Percentiles rank a stretch among this genome's conserved stretches.
Evolutionary conservation across 2,888 invertebrate genomes (phyloP).

Genomic region (Melitaea athalia): DNA sequence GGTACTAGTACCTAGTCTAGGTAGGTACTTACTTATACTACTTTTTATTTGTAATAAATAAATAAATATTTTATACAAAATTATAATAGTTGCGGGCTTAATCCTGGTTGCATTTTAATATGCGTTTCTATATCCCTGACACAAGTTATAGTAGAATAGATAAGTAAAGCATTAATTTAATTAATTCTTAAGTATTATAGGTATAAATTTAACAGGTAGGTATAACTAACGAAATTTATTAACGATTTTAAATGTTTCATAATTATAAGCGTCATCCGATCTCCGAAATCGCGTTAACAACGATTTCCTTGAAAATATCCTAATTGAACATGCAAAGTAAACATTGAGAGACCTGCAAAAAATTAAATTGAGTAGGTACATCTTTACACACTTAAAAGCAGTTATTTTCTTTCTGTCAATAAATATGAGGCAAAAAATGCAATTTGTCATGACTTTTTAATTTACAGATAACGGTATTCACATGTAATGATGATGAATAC

Average conservation of each 20-base stretch:
- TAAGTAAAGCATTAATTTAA: too few species aligned
- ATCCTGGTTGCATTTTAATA: too few species aligned
- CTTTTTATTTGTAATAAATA: too few species aligned
- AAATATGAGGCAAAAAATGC: background rate
- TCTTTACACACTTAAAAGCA: background rate
- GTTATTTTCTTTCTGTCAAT: slow-evolving; percentile 3
- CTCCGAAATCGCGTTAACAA: background rate
- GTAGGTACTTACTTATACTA: too few species aligned
- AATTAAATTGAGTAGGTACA: background rate
- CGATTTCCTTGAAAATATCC: slow-evolving; percentile 1
- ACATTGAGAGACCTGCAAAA: slow-evolving; percentile 8
- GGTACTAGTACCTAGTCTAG: too few species aligned
- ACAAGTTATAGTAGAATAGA: too few species aligned
- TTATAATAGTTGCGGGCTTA: too few species aligned
- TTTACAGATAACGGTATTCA: background rate
- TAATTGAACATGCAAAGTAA: slow-evolving; percentile 4
- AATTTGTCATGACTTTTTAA: background rate
- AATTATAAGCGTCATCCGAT: background rate
- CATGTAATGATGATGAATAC: too few species aligned
- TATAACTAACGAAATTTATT: background rate
- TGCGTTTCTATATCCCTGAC: too few species aligned
- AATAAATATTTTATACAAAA: too few species aligned
- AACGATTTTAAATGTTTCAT: background rate
- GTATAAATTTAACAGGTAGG: too few species aligned
- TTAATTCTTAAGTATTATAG: too few species aligned